A percentile compares a stretch with the other conserved stretches of the same genome.
Conservation (phyloP, 2,113 vertebrate species). For the Scomber colias region DNA sequence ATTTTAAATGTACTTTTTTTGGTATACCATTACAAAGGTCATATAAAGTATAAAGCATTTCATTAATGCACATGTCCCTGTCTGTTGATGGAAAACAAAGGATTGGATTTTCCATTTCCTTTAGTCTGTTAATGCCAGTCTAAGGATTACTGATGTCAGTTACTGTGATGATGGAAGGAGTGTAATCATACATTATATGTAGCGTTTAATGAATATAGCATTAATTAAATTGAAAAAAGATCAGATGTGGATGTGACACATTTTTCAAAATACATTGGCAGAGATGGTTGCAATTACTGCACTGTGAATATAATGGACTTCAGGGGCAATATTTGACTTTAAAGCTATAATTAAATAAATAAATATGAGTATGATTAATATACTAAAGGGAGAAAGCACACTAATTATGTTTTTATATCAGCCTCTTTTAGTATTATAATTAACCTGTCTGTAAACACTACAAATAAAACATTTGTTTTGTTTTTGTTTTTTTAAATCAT, state of each 20-base stretch:
- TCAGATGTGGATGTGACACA: not conserved
- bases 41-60: conserved; percentile 12
- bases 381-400: not conserved
- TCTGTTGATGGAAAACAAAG: conserved; percentile 50
- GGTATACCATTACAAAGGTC: not conserved
- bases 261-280: not conserved
- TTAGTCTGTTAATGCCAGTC: conserved; percentile 32
- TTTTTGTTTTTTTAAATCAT: no score
- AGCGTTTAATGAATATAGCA: conserved; percentile 32
- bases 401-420: no score
- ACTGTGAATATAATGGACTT: not conserved
- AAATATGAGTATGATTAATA: not conserved
- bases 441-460: no score
- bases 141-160: conserved; percentile 51
- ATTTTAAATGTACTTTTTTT: not conserved
- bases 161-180: not conserved
- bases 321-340: not conserved
- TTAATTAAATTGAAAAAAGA: conserved; percentile 49
- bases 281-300: not conserved
- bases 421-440: no score
- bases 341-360: not conserved
- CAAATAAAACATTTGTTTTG: no score
- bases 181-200: conserved; percentile 33
- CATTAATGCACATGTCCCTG: conserved; percentile 21
- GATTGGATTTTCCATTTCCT: conserved; percentile 40